A percentile compares a stretch with the other conserved stretches of the same genome.
These are phyloP conservation scores for Copidosoma aretas DNA, from an alignment of 2,888 invertebrate species.

Conservation along the genomic window DNA sequence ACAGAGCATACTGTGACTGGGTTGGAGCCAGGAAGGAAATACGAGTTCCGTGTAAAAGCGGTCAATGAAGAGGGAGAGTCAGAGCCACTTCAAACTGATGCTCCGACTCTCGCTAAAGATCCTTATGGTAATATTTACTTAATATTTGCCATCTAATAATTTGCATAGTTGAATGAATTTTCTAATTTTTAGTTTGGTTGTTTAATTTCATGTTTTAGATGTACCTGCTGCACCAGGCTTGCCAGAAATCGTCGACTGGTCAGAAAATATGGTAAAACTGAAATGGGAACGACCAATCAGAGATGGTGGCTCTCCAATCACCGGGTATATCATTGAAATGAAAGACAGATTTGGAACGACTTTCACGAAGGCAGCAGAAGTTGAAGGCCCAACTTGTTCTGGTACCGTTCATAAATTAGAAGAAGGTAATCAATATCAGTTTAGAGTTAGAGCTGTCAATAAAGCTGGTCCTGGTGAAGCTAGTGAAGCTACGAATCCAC, in stretches of 20 bases:
- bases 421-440: slow-evolving; percentile 95
- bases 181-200: not conserved
- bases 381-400: slow-evolving; percentile 81
- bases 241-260: slow-evolving; percentile 89
- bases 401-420: slow-evolving; percentile 89
- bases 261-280: slow-evolving; percentile 87
- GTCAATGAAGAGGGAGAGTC: slow-evolving; percentile 97
- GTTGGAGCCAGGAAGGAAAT: slow-evolving; percentile 92
- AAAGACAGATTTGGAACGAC: slow-evolving; percentile 86
- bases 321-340: slow-evolving; percentile 90
- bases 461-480: slow-evolving; percentile 94
- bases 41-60: slow-evolving; percentile 97
- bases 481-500: slow-evolving; percentile 90
- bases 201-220: slow-evolving; percentile 60
- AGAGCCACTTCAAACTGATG: slow-evolving; percentile 90
- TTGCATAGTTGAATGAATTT: not conserved
- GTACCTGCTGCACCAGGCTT: slow-evolving; percentile 87
- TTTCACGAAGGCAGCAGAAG: slow-evolving; percentile 85
- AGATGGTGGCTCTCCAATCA: slow-evolving; percentile 93
- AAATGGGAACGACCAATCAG: slow-evolving; percentile 91
- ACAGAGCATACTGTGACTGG: slow-evolving; percentile 85
- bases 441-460: slow-evolving; percentile 92
- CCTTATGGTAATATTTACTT: slow-evolving; percentile 74
- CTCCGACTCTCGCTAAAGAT: slow-evolving; percentile 92
- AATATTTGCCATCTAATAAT: not conserved